Evolutionary conservation across 2,888 invertebrate species (phyloP).

Genomic region (Lydus trimaculatus): DNA sequence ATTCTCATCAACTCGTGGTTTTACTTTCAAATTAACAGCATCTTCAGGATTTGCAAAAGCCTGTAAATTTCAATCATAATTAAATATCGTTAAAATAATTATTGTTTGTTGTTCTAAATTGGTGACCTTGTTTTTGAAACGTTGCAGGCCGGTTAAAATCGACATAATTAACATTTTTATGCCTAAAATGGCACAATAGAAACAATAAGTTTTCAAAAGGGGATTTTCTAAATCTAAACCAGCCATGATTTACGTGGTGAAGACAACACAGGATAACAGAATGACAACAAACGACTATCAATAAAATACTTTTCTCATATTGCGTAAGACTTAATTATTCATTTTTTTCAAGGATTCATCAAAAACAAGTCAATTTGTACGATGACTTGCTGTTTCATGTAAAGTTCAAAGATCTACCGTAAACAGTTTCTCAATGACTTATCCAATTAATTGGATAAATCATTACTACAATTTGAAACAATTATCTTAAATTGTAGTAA

Average conservation of each 20-base stretch:
- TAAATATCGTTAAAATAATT: background rate
- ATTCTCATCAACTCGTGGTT: slow-evolving; percentile 55
- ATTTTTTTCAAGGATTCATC: too few relatives aligned
- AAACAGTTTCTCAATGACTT: too few relatives aligned
- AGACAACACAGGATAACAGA: background rate
- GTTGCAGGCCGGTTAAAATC: slow-evolving; percentile 51
- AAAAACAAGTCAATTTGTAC: too few relatives aligned
- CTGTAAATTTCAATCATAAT: slow-evolving; percentile 48
- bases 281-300: background rate
- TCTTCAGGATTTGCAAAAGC: slow-evolving; percentile 64
- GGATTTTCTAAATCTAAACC: slow-evolving; percentile 45
- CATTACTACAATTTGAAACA: too few relatives aligned
- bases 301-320: background rate
- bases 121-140: slow-evolving; percentile 46
- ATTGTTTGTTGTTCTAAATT: background rate
- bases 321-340: too few relatives aligned
- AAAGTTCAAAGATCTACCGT: too few relatives aligned
- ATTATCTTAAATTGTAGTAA: too few relatives aligned
- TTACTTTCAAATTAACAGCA: slow-evolving; percentile 44
- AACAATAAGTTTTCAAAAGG: slow-evolving; percentile 52
- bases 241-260: background rate
- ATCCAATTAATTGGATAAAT: too few relatives aligned
- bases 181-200: slow-evolving; percentile 53
- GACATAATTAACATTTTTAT: slow-evolving; percentile 59
- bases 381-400: too few relatives aligned